A percentile compares a stretch with the other conserved stretches of the same genome.
These are phyloP conservation scores for Myotis brandtii DNA, from an alignment of 2,113 vertebrate genomes.

Conservation along the genomic window DNA sequence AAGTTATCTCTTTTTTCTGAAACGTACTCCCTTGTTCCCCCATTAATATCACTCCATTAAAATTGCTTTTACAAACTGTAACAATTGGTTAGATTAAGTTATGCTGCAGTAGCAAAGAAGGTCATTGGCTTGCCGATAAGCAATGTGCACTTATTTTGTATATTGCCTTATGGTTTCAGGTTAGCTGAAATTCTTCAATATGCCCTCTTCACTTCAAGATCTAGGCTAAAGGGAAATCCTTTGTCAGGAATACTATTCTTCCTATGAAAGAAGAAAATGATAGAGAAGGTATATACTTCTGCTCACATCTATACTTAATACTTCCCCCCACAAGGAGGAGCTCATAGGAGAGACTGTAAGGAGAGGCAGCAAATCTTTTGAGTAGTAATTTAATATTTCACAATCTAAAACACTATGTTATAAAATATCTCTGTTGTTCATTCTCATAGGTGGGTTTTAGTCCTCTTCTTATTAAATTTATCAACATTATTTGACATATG, in stretches of 20 bases:
- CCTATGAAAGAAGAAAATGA: neutral
- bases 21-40: neutral
- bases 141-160: neutral
- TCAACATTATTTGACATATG: neutral
- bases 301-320: neutral
- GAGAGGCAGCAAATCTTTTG: neutral
- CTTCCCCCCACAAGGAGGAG: neutral
- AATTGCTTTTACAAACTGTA: neutral
- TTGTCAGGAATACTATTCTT: neutral
- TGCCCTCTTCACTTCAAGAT: neutral
- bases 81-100: neutral
- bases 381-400: neutral
- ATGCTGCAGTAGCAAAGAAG: neutral
- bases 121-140: neutral
- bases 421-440: neutral
- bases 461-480: neutral
- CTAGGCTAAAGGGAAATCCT: neutral
- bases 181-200: neutral
- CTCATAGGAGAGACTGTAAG: neutral
- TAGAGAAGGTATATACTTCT: neutral
- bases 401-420: neutral
- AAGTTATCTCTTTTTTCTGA: neutral
- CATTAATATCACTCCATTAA: neutral
- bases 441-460: neutral
- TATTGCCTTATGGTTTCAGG: neutral